Conservation (phyloP, 2,113 vertebrate species). For the Mus pahari region DNA sequence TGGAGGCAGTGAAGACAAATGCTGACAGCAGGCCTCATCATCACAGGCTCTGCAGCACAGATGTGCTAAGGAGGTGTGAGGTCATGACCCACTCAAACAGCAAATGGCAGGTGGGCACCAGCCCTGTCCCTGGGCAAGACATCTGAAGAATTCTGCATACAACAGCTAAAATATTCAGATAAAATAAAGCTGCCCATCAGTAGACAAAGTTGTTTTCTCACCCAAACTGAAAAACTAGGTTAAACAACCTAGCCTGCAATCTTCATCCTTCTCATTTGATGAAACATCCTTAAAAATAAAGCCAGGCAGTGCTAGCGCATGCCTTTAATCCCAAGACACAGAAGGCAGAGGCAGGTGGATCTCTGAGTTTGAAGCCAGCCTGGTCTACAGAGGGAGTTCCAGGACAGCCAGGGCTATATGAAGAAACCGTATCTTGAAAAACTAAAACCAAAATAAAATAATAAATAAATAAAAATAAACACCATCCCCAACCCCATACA, state of each 20-base stretch:
- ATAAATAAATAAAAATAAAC: not conserved
- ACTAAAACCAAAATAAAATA: not conserved
- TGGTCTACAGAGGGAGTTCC: not conserved
- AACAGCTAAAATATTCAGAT: not conserved
- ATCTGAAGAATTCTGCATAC: not conserved
- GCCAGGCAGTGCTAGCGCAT: rapidly evolving
- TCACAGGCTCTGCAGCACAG: not conserved
- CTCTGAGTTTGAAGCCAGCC: not conserved
- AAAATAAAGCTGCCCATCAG: rapidly evolving
- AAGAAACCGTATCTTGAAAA: not conserved
- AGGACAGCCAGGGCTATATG: not conserved
- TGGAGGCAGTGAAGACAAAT: not conserved
- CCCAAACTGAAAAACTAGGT: not conserved
- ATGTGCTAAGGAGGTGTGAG: too few relatives aligned
- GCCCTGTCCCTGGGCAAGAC: not conserved
- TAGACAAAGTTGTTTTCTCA: not conserved
- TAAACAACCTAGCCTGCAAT: constrained; percentile 16
- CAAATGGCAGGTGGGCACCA: rapidly evolving
- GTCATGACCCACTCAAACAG: not conserved
- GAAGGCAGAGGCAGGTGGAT: not conserved
- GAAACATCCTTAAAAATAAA: not conserved
- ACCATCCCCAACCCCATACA: too few relatives aligned
- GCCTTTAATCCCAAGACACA: not conserved
- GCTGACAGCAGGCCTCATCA: not conserved
- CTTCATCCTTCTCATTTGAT: not conserved